These are phyloP conservation scores for Slavum lentiscoides DNA, from an alignment of 2,888 invertebrate species.

Conservation along the genomic window DNA sequence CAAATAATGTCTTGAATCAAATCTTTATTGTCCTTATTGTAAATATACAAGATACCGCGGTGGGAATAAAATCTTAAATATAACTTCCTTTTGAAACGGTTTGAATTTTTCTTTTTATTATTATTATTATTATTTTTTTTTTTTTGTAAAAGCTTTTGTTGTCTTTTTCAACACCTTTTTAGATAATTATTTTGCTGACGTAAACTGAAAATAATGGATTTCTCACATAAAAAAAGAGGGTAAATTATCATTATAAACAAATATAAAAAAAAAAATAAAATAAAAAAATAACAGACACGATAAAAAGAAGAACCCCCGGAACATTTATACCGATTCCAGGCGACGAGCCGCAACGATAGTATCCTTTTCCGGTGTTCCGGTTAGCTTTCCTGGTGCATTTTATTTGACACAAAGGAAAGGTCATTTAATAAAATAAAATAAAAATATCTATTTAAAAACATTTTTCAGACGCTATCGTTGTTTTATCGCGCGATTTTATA, in stretches of 20 bases:
- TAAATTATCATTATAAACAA: conserved; percentile 51
- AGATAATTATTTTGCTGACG: conserved; percentile 47
- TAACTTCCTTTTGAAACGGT: conserved; percentile 10
- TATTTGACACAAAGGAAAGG: conserved; percentile 47
- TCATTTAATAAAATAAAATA: conserved; percentile 40
- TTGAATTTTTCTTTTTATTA: conserved; percentile 21
- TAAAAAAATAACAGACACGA: conserved; percentile 30
- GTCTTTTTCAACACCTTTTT: conserved; percentile 29
- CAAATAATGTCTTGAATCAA: conserved; percentile 13
- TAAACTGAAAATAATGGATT: conserved; percentile 48
- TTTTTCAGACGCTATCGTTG: conserved; percentile 28
- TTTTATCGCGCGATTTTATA: neutral
- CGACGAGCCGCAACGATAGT: conserved; percentile 52
- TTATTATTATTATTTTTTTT: neutral
- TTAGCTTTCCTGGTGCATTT: conserved; percentile 49
- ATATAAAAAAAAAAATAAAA: conserved; percentile 27
- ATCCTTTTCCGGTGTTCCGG: conserved; percentile 50
- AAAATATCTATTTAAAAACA: conserved; percentile 37
- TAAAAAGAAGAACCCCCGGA: conserved; percentile 49
- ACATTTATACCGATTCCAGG: conserved; percentile 51
- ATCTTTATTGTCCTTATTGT: neutral
- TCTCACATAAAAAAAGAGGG: conserved; percentile 36
- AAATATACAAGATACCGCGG: neutral
- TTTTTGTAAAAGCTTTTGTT: conserved; percentile 33
- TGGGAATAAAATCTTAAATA: conserved; percentile 10